Conservation (phyloP, 2,113 vertebrate genomes). For the Ptychochromis oligacanthus region DNA sequence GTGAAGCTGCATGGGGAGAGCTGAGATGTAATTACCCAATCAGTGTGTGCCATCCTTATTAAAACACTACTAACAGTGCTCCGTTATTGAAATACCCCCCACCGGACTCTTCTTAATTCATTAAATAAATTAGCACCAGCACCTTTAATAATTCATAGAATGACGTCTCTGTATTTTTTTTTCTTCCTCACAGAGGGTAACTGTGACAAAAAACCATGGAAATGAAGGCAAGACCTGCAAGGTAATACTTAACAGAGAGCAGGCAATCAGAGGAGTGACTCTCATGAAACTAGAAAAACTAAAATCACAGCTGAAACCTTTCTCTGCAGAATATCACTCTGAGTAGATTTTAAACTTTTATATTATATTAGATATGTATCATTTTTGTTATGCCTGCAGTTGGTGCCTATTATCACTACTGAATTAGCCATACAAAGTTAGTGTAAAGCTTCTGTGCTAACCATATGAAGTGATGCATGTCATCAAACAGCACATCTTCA, state of each 20-base stretch:
- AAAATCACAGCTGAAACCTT: not conserved
- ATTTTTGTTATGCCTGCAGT: not conserved
- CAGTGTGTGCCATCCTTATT: conserved; percentile 85
- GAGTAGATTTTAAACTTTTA: conserved; percentile 9
- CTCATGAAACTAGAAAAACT: not conserved
- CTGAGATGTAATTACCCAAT: conserved; percentile 86
- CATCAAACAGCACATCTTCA: conserved; percentile 52
- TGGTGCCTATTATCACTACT: not conserved
- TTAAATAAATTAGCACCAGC: conserved; percentile 88
- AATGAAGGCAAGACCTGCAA: conserved; percentile 25
- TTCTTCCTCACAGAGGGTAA: conserved; percentile 66
- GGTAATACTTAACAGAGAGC: conserved; percentile 39
- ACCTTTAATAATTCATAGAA: conserved; percentile 88
- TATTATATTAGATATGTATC: not conserved
- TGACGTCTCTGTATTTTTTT: conserved; percentile 65
- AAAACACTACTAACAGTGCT: conserved; percentile 88
- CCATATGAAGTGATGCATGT: not conserved
- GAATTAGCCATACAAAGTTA: not conserved
- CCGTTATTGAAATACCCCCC: conserved; percentile 92
- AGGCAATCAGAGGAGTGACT: conserved; percentile 10
- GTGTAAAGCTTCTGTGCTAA: not conserved
- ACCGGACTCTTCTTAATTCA: conserved; percentile 89
- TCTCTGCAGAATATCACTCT: not conserved
- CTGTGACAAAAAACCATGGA: conserved; percentile 49
- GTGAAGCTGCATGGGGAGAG: conserved; percentile 73